Percentiles rank a stretch among this genome's conserved stretches.
These are phyloP conservation scores for Eremophila alpestris DNA, from an alignment of 2,797 vertebrate genomes.

Conservation along the genomic window DNA sequence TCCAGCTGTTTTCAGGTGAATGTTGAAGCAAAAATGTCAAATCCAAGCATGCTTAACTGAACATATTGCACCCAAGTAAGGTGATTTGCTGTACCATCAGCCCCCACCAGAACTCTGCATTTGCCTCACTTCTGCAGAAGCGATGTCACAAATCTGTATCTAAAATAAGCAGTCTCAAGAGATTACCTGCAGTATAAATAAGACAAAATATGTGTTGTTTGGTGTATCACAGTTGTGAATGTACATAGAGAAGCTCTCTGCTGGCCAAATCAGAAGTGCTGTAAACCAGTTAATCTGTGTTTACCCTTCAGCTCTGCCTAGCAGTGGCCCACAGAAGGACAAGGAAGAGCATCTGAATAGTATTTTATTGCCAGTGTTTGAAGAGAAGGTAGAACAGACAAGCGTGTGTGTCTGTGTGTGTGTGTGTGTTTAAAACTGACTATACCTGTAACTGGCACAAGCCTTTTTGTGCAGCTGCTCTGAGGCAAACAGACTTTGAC, in stretches of 20 bases:
- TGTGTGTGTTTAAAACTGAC: background rate
- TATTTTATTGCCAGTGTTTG: background rate
- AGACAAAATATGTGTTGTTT: background rate
- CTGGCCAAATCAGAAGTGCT: background rate
- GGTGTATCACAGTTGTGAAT: background rate
- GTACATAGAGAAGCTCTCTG: background rate
- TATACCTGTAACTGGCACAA: background rate
- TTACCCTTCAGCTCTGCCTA: background rate
- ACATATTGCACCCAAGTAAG: background rate
- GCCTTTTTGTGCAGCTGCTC: conserved; percentile 19
- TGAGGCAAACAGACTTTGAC: conserved; percentile 37
- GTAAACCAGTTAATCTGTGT: background rate
- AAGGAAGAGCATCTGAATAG: background rate
- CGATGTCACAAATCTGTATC: background rate
- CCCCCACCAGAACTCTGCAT: background rate
- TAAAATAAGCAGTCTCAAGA: background rate
- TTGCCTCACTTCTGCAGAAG: background rate
- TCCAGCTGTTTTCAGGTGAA: background rate
- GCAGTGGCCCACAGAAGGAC: background rate
- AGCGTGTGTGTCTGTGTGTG: background rate
- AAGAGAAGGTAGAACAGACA: conserved; percentile 5
- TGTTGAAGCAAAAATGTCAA: background rate
- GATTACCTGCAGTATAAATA: background rate
- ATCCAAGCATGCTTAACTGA: background rate
- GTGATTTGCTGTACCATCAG: background rate